Evolutionary conservation across 2,797 vertebrate genomes (phyloP).

Genomic region (Telmatherina bonti): DNA sequence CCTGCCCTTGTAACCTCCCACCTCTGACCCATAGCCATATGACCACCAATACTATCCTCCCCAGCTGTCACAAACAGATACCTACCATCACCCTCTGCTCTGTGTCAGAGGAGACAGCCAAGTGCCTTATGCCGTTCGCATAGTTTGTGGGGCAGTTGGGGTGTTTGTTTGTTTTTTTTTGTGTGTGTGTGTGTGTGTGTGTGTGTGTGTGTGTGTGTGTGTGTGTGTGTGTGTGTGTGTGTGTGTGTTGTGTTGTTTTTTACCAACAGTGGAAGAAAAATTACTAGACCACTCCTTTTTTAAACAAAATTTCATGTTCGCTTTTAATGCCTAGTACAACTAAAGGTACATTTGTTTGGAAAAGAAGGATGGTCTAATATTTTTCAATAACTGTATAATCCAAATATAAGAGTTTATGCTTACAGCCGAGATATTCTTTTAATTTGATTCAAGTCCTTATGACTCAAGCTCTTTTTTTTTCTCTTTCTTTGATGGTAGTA

Average conservation of each 20-base stretch:
- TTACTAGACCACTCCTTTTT: no score
- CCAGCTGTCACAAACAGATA: conserved; percentile 77
- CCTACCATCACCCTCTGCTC: conserved; percentile 46
- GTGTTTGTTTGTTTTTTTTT: conserved; percentile 1
- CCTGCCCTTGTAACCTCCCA: conserved; percentile 72
- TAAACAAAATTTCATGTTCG: no score
- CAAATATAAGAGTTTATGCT: neutral
- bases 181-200: no score
- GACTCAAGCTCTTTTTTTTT: conserved; percentile 11
- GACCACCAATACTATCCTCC: conserved; percentile 42
- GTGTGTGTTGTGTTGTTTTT: no score
- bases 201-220: no score
- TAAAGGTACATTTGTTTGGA: no score
- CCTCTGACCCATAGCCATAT: conserved; percentile 59
- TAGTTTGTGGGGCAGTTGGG: conserved; percentile 8
- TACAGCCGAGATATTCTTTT: neutral
- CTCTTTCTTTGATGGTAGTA: conserved; percentile 24
- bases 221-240: no score
- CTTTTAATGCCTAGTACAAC: no score
- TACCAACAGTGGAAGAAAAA: no score
- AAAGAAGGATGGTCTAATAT: no score
- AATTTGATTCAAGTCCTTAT: neutral
- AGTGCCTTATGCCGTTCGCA: neutral
- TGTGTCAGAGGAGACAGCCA: conserved; percentile 28
- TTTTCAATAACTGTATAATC: neutral